A percentile compares a stretch with the other conserved stretches of the same genome.
Evolutionary conservation across 2,797 vertebrate genomes (phyloP).

Genomic region (Tokudaia muenninki): DNA sequence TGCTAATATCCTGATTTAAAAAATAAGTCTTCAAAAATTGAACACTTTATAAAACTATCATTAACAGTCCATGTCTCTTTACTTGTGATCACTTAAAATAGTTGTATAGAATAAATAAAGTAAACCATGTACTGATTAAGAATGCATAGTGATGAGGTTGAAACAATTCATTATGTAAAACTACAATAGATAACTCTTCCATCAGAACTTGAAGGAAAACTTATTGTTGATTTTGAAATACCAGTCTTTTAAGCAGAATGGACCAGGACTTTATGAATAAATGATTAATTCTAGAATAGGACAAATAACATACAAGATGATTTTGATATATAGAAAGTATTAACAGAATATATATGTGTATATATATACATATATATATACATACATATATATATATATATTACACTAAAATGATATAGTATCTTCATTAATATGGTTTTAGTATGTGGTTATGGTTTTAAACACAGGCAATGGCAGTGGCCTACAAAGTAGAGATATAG

Average conservation of each 20-base stretch:
- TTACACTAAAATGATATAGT: not conserved
- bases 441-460: not conserved
- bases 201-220: not conserved
- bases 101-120: not conserved
- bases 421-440: not conserved
- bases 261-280: not conserved
- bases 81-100: not conserved
- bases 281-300: not conserved
- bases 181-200: not conserved
- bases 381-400: too few species aligned
- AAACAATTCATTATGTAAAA: not conserved
- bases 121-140: not conserved
- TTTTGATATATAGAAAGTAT: not conserved
- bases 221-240: not conserved
- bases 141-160: not conserved
- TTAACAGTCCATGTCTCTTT: not conserved
- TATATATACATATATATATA: too few species aligned
- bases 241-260: not conserved
- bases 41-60: not conserved
- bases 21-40: not conserved
- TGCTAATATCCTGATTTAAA: not conserved
- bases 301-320: not conserved
- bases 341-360: not conserved
- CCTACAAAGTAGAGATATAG: not conserved
- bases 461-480: not conserved